Percentiles rank a stretch among this genome's conserved stretches.
These are phyloP conservation scores for Anarrhichthys ocellatus DNA, from an alignment of 2,113 vertebrate species.

Conservation along the genomic window DNA sequence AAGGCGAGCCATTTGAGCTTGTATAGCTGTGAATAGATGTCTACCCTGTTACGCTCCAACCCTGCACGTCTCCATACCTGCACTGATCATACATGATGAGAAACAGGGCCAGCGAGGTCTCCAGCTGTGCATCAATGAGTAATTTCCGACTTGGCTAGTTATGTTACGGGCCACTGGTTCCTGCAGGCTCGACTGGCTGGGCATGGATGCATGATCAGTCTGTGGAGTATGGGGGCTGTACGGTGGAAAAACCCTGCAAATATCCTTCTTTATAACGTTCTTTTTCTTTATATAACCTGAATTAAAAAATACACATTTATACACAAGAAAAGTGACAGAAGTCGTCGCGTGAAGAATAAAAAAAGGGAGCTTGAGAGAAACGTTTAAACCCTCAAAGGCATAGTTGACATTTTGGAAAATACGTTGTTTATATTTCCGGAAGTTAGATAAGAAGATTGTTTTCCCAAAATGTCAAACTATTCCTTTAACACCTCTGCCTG, in stretches of 20 bases:
- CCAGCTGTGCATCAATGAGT: constrained; percentile 60
- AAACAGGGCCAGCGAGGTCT: constrained; percentile 44
- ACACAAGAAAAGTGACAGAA: no score
- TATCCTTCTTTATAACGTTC: no score
- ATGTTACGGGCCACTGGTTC: constrained; percentile 41
- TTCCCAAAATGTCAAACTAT: not conserved
- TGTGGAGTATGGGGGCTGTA: constrained; percentile 6
- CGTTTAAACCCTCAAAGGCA: not conserved
- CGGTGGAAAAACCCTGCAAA: constrained; percentile 1
- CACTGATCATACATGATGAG: constrained; percentile 40
- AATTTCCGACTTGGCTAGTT: constrained; percentile 45
- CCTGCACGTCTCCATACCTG: constrained; percentile 52
- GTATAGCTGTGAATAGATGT: constrained; percentile 54
- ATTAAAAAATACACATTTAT: no score
- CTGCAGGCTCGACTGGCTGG: constrained; percentile 26
- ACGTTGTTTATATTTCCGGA: no score
- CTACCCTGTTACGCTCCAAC: constrained; percentile 9
- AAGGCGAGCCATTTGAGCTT: constrained; percentile 53
- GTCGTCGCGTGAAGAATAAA: no score
- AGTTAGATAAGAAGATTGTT: no score
- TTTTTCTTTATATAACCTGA: no score
- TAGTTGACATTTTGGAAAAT: not conserved
- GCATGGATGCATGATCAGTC: constrained; percentile 40
- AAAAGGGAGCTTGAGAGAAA: not conserved
- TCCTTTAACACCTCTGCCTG: not conserved